Base-by-base conservation (phyloP, 2,888 invertebrate species). In the Drosophila barbarae region DNA sequence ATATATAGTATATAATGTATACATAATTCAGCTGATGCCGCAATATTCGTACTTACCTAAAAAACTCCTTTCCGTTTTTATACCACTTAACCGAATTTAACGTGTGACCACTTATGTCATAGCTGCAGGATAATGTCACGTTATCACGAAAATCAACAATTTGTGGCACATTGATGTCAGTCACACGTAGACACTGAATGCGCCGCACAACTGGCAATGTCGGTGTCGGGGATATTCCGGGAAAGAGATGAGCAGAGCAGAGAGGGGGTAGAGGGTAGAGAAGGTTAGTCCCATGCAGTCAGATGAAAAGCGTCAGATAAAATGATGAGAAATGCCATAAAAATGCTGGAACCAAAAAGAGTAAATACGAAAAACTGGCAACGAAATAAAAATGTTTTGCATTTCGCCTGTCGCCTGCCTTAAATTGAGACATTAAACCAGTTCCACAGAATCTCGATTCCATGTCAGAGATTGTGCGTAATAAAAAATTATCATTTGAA, bases 71-170 rank as follows among this genome's bases (percentile, higher is more conserved):
- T 69, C 88, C 89, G 81, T 87, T 87, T 73, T 88, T 88, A 74
- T 90, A 90, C 90, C 90, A 90, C 85, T 90, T 91, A 52, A 90
- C 90, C 47, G 90, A 90, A 76, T 90, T 90, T 64, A 91, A 82
- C 71, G 90, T 88, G 77, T 90, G 90, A 42, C 85, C 86, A 69
- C 88, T 89, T 88, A 90, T 90, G 73, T 90, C 89, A 84, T 90
- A 91, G 71, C 86, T 88, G 80, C 90, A 91, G 73, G 89, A 88
- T 70, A 91, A 82, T 69, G 88, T 87, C 74, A 90, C 89, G 71
- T 88, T 87, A 70, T 90, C 89, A 46, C 90, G 87, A 74, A 89
- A 87, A 82, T 90, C 90, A 69, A 89, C 90, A 70, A 90, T 88
- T 69, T 86, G 76, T 57, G 90, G 90, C 58, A 90, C 89, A 69